Conservation (phyloP, 2,797 vertebrate species). For the Syndactyla subalaris region DNA sequence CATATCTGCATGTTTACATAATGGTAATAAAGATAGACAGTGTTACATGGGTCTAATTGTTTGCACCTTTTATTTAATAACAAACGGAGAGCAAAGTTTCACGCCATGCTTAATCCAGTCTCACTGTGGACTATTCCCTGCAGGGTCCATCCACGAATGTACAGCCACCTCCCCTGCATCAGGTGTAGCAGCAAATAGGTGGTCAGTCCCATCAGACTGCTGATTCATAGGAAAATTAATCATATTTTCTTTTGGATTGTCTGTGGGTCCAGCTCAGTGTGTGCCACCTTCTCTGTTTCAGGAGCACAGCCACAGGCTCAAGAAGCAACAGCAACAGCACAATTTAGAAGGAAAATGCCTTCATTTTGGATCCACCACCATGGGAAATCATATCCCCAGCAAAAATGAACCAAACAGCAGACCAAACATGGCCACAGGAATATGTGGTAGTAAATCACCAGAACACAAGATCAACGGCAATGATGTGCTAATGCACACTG, state of each 20-base stretch:
- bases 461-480: neutral
- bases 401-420: neutral
- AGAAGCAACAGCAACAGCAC: neutral
- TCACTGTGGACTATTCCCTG: neutral
- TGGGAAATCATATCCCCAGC: neutral
- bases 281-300: neutral
- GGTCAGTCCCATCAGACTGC: neutral
- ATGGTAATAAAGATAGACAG: neutral
- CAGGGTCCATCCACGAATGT: rapidly evolving
- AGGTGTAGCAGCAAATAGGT: neutral
- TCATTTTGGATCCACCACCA: neutral
- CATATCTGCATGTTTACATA: neutral
- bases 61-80: neutral
- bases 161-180: neutral
- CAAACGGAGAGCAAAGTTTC: neutral
- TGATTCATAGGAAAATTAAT: neutral
- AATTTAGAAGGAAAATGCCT: neutral
- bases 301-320: neutral
- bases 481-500: neutral
- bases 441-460: neutral
- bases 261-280: neutral
- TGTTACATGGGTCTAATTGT: neutral
- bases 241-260: neutral
- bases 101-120: neutral
- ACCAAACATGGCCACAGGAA: neutral